Evolutionary conservation across 2,797 vertebrate species (phyloP).

Genomic region (Paguma larvata): DNA sequence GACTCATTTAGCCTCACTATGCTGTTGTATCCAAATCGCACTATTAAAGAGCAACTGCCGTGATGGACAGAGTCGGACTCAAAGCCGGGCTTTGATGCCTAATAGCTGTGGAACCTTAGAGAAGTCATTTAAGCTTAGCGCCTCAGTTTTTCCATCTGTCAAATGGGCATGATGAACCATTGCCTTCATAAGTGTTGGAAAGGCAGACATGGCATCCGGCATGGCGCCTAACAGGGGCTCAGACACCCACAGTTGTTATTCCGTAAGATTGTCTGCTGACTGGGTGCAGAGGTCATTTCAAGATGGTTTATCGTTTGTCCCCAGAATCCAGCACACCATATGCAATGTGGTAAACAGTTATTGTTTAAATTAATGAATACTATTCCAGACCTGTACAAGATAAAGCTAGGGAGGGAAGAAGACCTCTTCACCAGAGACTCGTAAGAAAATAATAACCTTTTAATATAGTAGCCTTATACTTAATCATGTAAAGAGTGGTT

Average conservation of each 20-base stretch:
- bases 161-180: not conserved
- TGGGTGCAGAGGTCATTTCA: not conserved
- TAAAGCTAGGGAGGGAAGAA: not conserved
- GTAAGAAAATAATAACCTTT: not conserved
- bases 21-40: not conserved
- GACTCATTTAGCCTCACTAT: not conserved
- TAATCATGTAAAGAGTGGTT: not conserved
- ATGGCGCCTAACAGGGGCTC: not conserved
- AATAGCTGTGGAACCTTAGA: not conserved
- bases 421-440: not conserved
- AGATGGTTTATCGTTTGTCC: not conserved
- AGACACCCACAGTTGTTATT: not conserved
- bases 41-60: not conserved
- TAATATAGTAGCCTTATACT: not conserved
- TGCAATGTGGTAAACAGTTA: not conserved
- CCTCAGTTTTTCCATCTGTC: not conserved
- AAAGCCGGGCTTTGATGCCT: not conserved
- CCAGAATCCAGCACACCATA: not conserved
- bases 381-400: not conserved
- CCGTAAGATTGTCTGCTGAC: accelerated
- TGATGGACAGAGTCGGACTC: not conserved
- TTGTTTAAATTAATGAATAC: not conserved
- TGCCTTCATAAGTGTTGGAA: not conserved
- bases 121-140: not conserved
- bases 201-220: not conserved